Conservation (phyloP, 2,797 vertebrate genomes). For the Hippoglossus hippoglossus region DNA sequence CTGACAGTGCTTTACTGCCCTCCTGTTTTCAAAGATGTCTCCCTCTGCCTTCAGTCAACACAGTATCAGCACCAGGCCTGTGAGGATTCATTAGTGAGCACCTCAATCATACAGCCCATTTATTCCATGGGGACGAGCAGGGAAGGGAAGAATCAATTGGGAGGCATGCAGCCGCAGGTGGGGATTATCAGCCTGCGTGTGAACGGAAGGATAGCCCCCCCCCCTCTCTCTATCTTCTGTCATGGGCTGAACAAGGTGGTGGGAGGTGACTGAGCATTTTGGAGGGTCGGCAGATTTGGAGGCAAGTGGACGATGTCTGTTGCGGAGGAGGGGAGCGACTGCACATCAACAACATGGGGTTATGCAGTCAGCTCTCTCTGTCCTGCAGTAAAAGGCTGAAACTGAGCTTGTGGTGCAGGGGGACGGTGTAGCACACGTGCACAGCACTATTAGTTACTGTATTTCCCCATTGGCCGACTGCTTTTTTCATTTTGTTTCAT, state of each 20-base stretch:
- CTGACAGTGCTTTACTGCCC: constrained; percentile 18
- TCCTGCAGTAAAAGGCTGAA: constrained; percentile 26
- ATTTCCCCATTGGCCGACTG: neutral
- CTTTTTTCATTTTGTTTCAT: neutral
- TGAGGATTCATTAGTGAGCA: constrained; percentile 70
- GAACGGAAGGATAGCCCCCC: constrained; percentile 6
- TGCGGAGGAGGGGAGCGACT: constrained; percentile 29
- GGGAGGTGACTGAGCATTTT: constrained; percentile 48
- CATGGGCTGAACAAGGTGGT: constrained; percentile 37
- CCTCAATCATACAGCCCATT: constrained; percentile 65
- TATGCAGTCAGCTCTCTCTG: constrained; percentile 12
- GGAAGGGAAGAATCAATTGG: constrained; percentile 71
- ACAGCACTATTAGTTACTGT: neutral
- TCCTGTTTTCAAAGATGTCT: constrained; percentile 57
- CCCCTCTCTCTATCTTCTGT: constrained; percentile 50
- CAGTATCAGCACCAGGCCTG: constrained; percentile 55
- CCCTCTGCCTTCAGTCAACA: constrained; percentile 51
- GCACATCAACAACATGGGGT: constrained; percentile 4
- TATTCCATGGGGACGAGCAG: constrained; percentile 58
- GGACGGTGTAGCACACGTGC: constrained; percentile 12
- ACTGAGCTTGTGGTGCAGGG: constrained; percentile 16
- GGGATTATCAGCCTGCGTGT: constrained; percentile 61
- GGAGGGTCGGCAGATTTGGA: constrained; percentile 28
- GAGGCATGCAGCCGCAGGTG: constrained; percentile 48
- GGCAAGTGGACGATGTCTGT: constrained; percentile 37